These are phyloP conservation scores for Lycodopsis pacificus DNA, from an alignment of 2,797 vertebrate genomes.

Conservation along the genomic window DNA sequence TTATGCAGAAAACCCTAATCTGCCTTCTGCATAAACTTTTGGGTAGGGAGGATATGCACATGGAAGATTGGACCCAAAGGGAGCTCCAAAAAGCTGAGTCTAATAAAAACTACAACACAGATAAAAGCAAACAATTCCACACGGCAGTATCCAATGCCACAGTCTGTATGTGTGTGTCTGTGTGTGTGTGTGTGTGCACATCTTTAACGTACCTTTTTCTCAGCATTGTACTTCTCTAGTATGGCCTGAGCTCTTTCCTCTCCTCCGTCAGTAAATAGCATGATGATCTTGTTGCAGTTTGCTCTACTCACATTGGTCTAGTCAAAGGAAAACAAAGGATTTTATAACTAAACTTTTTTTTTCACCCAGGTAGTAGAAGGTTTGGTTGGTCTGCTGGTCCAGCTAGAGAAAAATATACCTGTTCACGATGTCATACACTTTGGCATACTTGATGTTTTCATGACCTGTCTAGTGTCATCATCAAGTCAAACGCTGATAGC, in stretches of 20 bases:
- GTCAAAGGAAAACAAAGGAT: slow-evolving; percentile 27
- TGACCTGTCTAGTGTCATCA: neutral
- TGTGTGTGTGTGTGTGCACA: slow-evolving; percentile 5
- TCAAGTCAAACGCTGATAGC: neutral
- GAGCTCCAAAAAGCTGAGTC: slow-evolving; percentile 53
- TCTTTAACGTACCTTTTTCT: slow-evolving; percentile 89
- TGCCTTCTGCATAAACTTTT: slow-evolving; percentile 38
- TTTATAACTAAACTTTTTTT: neutral
- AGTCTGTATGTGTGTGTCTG: neutral
- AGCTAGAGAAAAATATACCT: neutral
- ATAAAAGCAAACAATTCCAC: slow-evolving; percentile 37
- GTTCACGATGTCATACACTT: neutral
- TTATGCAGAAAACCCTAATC: slow-evolving; percentile 29
- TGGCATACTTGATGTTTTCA: neutral
- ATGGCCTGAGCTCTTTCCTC: slow-evolving; percentile 97
- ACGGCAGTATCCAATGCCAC: slow-evolving; percentile 7
- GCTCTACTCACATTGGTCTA: slow-evolving; percentile 94
- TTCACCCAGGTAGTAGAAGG: neutral
- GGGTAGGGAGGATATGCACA: slow-evolving; percentile 37
- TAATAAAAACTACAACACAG: slow-evolving; percentile 34
- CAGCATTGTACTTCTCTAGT: slow-evolving; percentile 92
- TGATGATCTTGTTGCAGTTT: slow-evolving; percentile 99
- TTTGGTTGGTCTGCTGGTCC: neutral
- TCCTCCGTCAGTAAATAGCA: slow-evolving; percentile 98
- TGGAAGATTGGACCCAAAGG: slow-evolving; percentile 52